Base-by-base conservation (phyloP, 2,797 vertebrate genomes). In the Lerista edwardsae region DNA sequence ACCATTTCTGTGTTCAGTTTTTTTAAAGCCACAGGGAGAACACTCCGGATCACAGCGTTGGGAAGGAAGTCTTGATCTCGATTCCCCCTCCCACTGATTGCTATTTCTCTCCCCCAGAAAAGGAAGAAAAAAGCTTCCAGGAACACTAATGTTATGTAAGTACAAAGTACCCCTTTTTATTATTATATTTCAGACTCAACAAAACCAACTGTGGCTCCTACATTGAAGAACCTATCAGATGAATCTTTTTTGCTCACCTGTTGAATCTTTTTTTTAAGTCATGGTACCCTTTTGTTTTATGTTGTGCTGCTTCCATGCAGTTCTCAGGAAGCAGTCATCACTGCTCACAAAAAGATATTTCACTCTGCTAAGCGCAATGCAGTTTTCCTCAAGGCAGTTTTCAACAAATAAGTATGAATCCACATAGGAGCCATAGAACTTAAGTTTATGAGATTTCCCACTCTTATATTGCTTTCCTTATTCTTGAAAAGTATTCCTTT, bases 341-440 rank as follows among this genome's bases (percentile, higher is more conserved):
- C 21, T 74, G 21, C 31, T 75, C 72, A 55, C 71, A 21, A 14
- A 34, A 62, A 82, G 51, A 62, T 67, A 83, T 75, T 34, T 61
- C 61, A 44, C 68, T 80, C 73, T 57, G 47, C 77, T 75, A 77
- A 88, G 59, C 31, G 62, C 3, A 87, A 64, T 44, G 9, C 0
- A 0, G 84, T 92, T 75, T 51, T 84, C 86, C 87, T 90, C 29
- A 41, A 84, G 87, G 86, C 80, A 77, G 47, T 75, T 90, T n/a
- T 84, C 75, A 73, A 1, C 80, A 81, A 79, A 75, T 23, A 71
- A 44, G 44, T 69, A 25, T 73, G 64, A 81, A 86, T 39, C 11
- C 73, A 86, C 79, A 67, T 67, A 83, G 0, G 1, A 34, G n/a
- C 68, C 71, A 41, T 11, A 75, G 44, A 21, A 65, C 68, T 68